phyloP scores from a whole-genome alignment of 1,140 invertebrate genomes.

The Atta texana region DNA sequence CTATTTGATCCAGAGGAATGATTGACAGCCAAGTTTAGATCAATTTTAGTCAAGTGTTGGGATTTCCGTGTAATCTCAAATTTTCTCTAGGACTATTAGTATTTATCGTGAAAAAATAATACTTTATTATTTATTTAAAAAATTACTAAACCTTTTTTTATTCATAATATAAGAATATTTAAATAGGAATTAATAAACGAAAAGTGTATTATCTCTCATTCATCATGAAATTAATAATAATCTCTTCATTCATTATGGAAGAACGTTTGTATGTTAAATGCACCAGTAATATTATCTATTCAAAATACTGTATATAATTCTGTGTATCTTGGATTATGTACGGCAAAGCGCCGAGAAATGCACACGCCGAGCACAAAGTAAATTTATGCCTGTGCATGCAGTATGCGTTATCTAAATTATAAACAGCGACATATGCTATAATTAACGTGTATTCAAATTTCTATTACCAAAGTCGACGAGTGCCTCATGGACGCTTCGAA shows the following conservation, averaged over 20 bases:
- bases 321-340: constrained; percentile 14
- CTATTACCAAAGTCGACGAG: constrained; percentile 36
- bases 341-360: constrained; percentile 30
- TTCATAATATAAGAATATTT: constrained; percentile 12
- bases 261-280: constrained; percentile 31
- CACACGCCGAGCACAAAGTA: constrained; percentile 28
- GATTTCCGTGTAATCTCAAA: constrained; percentile 12
- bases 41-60: constrained; percentile 4
- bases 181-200: neutral
- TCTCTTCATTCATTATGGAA: constrained; percentile 7
- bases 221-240: constrained; percentile 22
- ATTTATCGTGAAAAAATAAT: neutral
- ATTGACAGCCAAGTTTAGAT: neutral
- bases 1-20: neutral
- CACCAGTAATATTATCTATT: constrained; percentile 26
- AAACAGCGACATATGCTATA: constrained; percentile 17
- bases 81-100: neutral
- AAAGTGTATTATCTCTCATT: constrained; percentile 12
- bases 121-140: neutral
- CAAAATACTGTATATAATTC: constrained; percentile 17
- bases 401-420: constrained; percentile 25
- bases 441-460: constrained; percentile 72
- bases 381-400: constrained; percentile 50
- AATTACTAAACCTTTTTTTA: neutral
- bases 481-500: neutral